Conservation (phyloP, 2,113 vertebrate species). For the Lampris incognitus region DNA sequence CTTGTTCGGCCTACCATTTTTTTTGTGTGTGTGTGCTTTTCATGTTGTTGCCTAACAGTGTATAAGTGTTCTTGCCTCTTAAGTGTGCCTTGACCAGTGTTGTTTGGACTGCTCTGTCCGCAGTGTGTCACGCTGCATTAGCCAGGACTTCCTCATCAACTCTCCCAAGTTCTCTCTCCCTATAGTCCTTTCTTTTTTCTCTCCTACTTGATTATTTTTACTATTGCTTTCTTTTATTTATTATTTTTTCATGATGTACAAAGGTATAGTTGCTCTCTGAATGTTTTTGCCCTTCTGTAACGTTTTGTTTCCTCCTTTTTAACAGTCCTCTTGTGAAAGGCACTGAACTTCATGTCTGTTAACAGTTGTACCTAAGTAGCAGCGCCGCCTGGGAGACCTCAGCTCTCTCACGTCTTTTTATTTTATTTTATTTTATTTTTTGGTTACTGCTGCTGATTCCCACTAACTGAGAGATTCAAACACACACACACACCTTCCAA, state of each 20-base stretch:
- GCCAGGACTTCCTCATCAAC: conserved; percentile 39
- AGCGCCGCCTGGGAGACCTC: conserved; percentile 64
- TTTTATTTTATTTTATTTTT: conserved; percentile 30
- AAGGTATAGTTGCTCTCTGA: conserved; percentile 69
- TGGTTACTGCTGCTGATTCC: conserved; percentile 41
- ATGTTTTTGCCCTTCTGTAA: conserved; percentile 63
- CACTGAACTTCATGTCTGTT: conserved; percentile 64
- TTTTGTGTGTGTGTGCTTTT: conserved; percentile 18
- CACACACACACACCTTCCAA: conserved; percentile 28
- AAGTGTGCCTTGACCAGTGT: conserved; percentile 74
- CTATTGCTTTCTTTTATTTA: conserved; percentile 50
- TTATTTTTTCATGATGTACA: conserved; percentile 69
- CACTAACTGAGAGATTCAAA: conserved; percentile 52
- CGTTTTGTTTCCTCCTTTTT: conserved; percentile 12
- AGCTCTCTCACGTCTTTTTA: conserved; percentile 44
- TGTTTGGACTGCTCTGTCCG: conserved; percentile 71
- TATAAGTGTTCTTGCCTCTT: conserved; percentile 70
- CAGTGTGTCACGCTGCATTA: conserved; percentile 61
- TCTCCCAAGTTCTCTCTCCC: conserved; percentile 32
- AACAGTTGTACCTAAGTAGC: conserved; percentile 57
- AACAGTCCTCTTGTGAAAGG: conserved; percentile 52
- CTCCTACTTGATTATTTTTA: conserved; percentile 35
- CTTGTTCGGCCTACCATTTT: conserved; percentile 46
- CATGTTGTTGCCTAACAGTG: conserved; percentile 60
- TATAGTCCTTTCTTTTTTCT: conserved; percentile 42